Conservation (phyloP, 2,113 vertebrate species). For the Noctilio leporinus region DNA sequence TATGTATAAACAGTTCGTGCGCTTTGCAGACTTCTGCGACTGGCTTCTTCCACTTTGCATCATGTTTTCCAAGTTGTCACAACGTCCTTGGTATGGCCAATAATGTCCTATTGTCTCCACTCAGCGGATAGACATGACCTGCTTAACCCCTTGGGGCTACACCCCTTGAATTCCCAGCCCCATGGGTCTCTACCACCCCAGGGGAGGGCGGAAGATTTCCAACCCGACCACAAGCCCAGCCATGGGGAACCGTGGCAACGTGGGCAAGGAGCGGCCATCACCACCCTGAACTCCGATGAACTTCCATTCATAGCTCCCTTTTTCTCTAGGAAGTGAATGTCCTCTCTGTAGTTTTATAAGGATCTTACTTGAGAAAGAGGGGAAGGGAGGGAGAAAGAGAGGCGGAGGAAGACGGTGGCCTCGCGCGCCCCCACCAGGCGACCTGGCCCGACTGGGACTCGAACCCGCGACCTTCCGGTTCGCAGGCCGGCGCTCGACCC, state of each 20-base stretch:
- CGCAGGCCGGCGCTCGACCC: no score
- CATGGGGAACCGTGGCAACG: neutral
- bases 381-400: no score
- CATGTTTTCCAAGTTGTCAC: neutral
- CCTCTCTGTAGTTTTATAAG: no score
- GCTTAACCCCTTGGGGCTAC: neutral
- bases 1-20: neutral
- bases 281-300: neutral
- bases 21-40: no score
- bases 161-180: neutral
- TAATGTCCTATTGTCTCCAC: rapidly evolving
- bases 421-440: no score
- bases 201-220: neutral
- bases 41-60: neutral
- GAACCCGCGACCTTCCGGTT: no score
- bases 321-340: no score
- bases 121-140: neutral
- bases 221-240: neutral
- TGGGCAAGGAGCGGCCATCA: neutral
- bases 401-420: no score
- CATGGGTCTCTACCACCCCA: neutral
- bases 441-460: no score
- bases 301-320: neutral
- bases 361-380: no score
- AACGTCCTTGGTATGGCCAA: neutral